Base-by-base conservation (phyloP, 2,888 invertebrate species). In the Eupithecia dodoneata region DNA sequence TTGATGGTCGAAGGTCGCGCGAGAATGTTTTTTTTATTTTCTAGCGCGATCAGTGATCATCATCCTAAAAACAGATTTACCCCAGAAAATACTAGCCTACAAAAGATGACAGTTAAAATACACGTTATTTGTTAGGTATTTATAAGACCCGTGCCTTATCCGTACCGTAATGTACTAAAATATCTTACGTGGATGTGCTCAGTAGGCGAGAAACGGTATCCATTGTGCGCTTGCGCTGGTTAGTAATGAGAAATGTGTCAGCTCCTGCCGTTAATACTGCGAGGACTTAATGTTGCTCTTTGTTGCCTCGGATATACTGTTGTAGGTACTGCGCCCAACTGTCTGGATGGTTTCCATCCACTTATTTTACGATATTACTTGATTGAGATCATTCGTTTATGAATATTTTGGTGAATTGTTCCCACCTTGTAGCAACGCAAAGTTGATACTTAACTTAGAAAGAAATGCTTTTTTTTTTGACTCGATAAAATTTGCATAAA, bases 171-270 rank as follows among this genome's bases (percentile, higher is more conserved):
- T 2, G 30, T 49, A 18, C 15, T 76, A 76, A 76, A 76, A n/a
- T 15, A 4, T 18, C n/a, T 45, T 74, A 4, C 44, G 63, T 76
- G 72, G 78, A 74, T 83, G 83, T 83, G 78, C 74, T 75, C 76
- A 76, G 79, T 80, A 79, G 79, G 76, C 79, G 79, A 79, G 80
- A 80, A 87, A 83, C 84, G 84, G 85, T 82, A 77, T 80, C 87
- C 84, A 87, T 91, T 90, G 89, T 89, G 84, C 76, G 76, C 80
- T 80, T 89, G 84, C 76, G 78, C 81, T 80, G 85, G 75, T 78
- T 85, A 83, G 86, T 87, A 88, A 88, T 87, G 86, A 86, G 87
- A 90, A 89, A 92, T 91, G 90, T 90, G 87, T 88, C 87, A 85
- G 84, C 80, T 79, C 84, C 80, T 82, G 76, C 81, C 78, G 83